Evolutionary conservation across 2,113 vertebrate genomes (phyloP).

Genomic region (Rafetus swinhoei): DNA sequence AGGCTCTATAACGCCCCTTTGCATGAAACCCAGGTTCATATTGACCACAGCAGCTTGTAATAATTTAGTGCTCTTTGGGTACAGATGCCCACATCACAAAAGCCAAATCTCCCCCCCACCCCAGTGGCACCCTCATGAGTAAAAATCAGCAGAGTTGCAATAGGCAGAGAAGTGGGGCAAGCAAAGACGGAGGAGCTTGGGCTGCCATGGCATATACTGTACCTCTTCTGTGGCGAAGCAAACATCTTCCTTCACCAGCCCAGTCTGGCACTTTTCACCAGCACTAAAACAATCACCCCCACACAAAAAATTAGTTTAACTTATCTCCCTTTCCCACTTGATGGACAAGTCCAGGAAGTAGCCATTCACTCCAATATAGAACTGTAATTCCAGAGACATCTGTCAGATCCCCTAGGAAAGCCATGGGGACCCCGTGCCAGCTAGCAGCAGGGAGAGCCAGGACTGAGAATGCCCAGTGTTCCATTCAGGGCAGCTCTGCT

Average conservation of each 20-base stretch:
- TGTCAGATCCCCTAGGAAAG: background rate
- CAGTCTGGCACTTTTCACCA: background rate
- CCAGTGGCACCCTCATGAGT: no score
- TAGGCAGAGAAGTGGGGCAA: background rate
- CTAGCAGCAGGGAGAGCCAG: background rate
- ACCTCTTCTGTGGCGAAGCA: background rate
- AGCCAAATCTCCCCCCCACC: background rate
- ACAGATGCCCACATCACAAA: background rate
- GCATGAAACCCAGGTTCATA: background rate
- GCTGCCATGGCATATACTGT: background rate
- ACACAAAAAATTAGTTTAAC: background rate
- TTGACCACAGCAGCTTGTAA: background rate
- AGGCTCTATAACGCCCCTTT: no score
- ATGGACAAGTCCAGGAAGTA: background rate
- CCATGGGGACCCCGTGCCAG: background rate
- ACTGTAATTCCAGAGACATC: background rate
- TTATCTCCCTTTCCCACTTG: accelerated
- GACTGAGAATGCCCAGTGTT: no score
- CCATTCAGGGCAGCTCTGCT: background rate
- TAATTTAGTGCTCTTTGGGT: no score
- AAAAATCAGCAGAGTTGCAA: background rate
- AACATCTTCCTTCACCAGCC: background rate
- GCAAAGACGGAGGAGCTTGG: background rate
- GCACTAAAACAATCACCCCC: background rate
- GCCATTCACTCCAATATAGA: background rate